Evolutionary conservation across 2,888 invertebrate genomes (phyloP).

Genomic region (Coleophora flavipennella): DNA sequence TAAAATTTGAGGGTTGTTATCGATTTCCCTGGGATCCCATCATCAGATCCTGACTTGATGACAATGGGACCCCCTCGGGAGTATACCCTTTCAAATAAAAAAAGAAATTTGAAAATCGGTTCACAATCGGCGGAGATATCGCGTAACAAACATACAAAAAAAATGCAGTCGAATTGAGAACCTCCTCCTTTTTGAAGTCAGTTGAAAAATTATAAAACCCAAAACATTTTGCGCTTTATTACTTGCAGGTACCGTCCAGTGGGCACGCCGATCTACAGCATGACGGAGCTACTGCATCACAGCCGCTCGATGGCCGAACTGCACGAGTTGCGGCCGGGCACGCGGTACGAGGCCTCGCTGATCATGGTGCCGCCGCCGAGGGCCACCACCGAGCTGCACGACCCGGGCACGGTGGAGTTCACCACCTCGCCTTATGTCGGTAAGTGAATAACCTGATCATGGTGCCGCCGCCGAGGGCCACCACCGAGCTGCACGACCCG

Average conservation of each 20-base stretch:
- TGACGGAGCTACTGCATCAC: slow-evolving; percentile 87
- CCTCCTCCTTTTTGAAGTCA: no score
- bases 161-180: no score
- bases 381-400: slow-evolving; percentile 83
- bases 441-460: slow-evolving; percentile 29
- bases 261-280: slow-evolving; percentile 86
- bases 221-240: neutral
- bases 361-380: slow-evolving; percentile 88
- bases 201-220: neutral
- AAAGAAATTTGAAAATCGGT: no score
- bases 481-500: slow-evolving; percentile 83
- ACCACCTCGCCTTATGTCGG: slow-evolving; percentile 80
- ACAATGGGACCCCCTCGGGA: no score
- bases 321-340: slow-evolving; percentile 83
- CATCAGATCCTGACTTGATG: no score
- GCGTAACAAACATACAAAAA: no score
- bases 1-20: no score
- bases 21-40: no score
- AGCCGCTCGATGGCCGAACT: slow-evolving; percentile 85
- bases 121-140: no score
- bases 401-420: slow-evolving; percentile 79
- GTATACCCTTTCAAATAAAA: no score
- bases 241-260: slow-evolving; percentile 81
- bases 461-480: slow-evolving; percentile 61
- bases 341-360: slow-evolving; percentile 86